These are phyloP conservation scores for Drosophila nikananu DNA, from an alignment of 1,140 invertebrate species.

Conservation along the genomic window DNA sequence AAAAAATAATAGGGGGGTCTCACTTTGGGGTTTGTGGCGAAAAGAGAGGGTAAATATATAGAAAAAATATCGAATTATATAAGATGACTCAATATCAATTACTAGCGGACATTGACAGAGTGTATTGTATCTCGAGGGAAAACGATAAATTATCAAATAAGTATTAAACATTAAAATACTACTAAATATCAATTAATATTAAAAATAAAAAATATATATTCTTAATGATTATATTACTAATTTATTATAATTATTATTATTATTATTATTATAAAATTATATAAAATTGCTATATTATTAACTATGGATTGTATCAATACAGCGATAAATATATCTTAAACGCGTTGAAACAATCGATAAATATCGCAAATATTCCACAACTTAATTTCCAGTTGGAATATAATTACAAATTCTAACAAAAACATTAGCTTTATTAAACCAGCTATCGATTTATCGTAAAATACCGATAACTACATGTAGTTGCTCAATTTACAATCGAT, in stretches of 20 bases:
- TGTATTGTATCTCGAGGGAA: background rate
- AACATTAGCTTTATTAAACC: background rate
- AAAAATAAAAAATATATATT: background rate
- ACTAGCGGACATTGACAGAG: background rate
- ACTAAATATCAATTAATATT: background rate
- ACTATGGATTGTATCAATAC: too few species aligned
- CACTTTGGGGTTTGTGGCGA: background rate
- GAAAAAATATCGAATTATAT: background rate
- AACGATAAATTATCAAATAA: background rate
- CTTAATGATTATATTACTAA: background rate
- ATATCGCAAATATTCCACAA: background rate
- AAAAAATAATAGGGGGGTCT: background rate
- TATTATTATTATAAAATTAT: too few species aligned
- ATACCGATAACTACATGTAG: background rate
- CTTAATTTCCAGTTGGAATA: background rate
- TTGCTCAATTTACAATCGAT: background rate
- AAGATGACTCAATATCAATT: background rate
- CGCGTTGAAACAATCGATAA: too few species aligned
- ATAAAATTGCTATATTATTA: too few species aligned
- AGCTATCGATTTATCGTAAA: background rate
- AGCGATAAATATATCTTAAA: too few species aligned
- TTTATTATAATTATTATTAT: too few species aligned
- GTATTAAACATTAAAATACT: background rate
- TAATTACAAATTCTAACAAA: background rate
- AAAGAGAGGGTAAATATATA: background rate